Base-by-base conservation (phyloP, 2,797 vertebrate genomes). In the Siniperca obscura region DNA sequence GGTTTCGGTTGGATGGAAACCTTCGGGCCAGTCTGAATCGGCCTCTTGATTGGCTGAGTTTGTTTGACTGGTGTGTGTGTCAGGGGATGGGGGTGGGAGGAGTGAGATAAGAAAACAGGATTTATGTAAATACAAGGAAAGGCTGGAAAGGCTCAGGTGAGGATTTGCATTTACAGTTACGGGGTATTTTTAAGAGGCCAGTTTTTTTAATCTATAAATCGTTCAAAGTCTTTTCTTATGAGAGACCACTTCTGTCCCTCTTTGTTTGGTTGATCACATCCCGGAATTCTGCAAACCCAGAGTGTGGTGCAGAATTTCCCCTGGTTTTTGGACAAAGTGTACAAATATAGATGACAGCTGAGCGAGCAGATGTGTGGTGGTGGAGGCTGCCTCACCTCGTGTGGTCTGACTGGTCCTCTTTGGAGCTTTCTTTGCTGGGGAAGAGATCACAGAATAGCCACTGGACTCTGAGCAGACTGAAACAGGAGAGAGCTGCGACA, bases 1-100 rank as follows among this genome's bases (percentile, higher is more conserved):
- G 96, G 97, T 88, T 96, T 98, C 48, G 97, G 98, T 66, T 98
- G 97, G 94, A 98, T 96, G 64, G 95, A 96, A 89, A 98, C 94
- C 88, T 96, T 98, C 7, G 96, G 95, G 13, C 78, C 93, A 16
- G 93, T 82, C 84, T 95, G 96, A 89, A 95, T 94, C 34, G 95
- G 96, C 71, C 93, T 97, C 91, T 96, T 98, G 64, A 90, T 52
- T 44, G 90, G 93, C 80, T 87, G 93, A 0, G 34, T 74, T 79
- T 93, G 90, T 91, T 93, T 96, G 84, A 86, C 97, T 97, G 86
- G 3, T 19, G 64, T 38, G 30, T 25, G 52, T n/a, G 8, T 52
- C 7, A 19, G 19, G 34, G 66, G 17, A 44, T 0, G 1, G 9
- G n/a, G 25, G 59, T 19, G 16, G 69, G 59, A 38, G 21, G n/a